A percentile compares a stretch with the other conserved stretches of the same genome.
phyloP scores from a whole-genome alignment of 2,113 vertebrate species.

The Chaetura pelagica region DNA sequence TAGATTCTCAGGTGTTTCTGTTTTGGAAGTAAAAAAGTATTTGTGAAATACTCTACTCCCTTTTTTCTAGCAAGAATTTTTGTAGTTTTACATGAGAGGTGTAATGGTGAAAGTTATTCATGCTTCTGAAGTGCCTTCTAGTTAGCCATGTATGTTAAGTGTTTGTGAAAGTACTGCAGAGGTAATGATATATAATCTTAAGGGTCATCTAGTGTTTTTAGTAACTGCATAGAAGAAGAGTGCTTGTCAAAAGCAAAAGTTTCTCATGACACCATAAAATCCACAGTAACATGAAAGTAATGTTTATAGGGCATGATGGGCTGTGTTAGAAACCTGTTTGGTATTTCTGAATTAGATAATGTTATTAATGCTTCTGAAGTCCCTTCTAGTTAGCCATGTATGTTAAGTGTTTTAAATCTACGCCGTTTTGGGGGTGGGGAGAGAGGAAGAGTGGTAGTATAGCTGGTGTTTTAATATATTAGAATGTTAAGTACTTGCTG shows the following conservation, averaged over 20 bases:
- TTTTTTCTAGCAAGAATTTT: background rate
- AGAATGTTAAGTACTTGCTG: background rate
- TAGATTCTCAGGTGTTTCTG: background rate
- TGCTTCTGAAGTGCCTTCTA: no score
- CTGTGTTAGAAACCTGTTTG: background rate
- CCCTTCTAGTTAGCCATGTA: background rate
- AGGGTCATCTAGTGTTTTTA: background rate
- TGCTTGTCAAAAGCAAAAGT: background rate
- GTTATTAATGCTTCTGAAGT: background rate
- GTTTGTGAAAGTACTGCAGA: background rate
- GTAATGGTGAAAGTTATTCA: background rate
- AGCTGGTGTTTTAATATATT: background rate
- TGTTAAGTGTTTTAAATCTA: background rate
- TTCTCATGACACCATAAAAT: background rate
- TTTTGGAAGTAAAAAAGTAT: background rate
- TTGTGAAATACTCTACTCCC: background rate
- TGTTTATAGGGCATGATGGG: background rate
- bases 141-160: no score
- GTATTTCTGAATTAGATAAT: no score
- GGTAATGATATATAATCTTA: background rate
- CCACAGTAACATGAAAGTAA: background rate
- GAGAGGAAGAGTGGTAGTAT: background rate
- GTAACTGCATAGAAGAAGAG: background rate
- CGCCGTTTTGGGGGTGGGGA: background rate
- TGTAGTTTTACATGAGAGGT: background rate